A percentile compares a stretch with the other conserved stretches of the same genome.
Evolutionary conservation across 2,113 vertebrate species (phyloP).

Genomic region (Arenaria interpres): DNA sequence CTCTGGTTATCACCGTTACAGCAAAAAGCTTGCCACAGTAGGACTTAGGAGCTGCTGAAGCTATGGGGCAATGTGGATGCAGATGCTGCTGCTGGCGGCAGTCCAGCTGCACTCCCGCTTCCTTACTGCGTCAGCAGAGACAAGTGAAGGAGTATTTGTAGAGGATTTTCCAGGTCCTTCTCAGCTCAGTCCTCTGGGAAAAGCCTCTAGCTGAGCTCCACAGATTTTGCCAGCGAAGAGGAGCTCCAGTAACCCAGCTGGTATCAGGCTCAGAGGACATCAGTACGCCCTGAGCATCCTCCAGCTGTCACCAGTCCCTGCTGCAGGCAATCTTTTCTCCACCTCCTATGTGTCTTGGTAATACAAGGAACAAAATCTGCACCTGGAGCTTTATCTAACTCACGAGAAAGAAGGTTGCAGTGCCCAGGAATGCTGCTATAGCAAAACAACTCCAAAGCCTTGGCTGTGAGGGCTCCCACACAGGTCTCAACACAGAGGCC

Average conservation of each 20-base stretch:
- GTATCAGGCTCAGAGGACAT: background rate
- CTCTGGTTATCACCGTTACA: background rate
- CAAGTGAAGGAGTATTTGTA: background rate
- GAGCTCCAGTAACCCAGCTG: background rate
- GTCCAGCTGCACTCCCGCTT: background rate
- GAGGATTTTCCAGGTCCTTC: background rate
- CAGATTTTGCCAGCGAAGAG: background rate
- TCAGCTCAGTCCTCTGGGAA: background rate
- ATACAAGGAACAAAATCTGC: background rate
- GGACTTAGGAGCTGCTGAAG: background rate
- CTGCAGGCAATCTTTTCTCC: background rate
- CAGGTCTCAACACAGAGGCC: background rate
- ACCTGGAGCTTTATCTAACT: background rate
- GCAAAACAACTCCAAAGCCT: background rate
- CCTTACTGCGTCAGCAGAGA: background rate
- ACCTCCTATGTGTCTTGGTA: background rate
- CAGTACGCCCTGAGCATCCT: background rate
- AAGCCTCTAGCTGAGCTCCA: background rate
- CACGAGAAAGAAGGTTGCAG: background rate
- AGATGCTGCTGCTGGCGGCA: background rate
- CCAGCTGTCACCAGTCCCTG: background rate
- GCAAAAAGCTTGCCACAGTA: background rate
- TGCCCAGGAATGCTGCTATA: background rate
- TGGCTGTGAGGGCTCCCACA: accelerated
- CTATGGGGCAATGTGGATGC: background rate